phyloP scores from a whole-genome alignment of 2,113 vertebrate species.

The Emberiza fucata region DNA sequence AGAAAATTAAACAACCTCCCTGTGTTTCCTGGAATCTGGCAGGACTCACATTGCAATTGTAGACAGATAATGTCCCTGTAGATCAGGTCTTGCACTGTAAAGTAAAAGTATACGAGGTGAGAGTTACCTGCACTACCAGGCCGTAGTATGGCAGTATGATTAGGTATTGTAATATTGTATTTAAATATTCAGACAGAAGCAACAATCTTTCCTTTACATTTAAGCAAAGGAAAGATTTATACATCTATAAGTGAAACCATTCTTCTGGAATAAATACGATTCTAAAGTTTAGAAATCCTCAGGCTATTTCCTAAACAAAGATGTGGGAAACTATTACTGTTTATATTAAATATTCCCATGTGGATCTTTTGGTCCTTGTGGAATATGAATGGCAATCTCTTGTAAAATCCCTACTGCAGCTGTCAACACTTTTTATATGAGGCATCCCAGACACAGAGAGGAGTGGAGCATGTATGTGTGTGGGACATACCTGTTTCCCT shows the following conservation, averaged over 20 bases:
- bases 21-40: background rate
- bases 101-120: background rate
- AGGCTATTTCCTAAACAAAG: slow-evolving; percentile 83
- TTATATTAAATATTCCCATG: slow-evolving; percentile 81
- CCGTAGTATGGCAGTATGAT: background rate
- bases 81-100: background rate
- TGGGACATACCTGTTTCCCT: background rate
- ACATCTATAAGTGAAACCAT: slow-evolving; percentile 72
- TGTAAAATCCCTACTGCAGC: slow-evolving; percentile 49
- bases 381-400: slow-evolving; percentile 69
- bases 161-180: slow-evolving; percentile 22
- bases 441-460: slow-evolving; percentile 39
- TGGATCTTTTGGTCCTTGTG: slow-evolving; percentile 62
- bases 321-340: slow-evolving; percentile 87
- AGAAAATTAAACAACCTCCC: background rate
- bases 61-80: background rate
- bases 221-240: slow-evolving; percentile 73
- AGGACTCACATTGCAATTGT: background rate
- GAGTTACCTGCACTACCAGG: background rate
- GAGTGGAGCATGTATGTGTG: background rate
- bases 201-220: background rate
- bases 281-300: slow-evolving; percentile 83
- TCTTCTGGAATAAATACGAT: slow-evolving; percentile 78
- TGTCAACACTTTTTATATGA: slow-evolving; percentile 49
- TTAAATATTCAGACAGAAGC: slow-evolving; percentile 33